These are phyloP conservation scores for Drosophila ambigua DNA, from an alignment of 1,140 invertebrate species.

Conservation along the genomic window DNA sequence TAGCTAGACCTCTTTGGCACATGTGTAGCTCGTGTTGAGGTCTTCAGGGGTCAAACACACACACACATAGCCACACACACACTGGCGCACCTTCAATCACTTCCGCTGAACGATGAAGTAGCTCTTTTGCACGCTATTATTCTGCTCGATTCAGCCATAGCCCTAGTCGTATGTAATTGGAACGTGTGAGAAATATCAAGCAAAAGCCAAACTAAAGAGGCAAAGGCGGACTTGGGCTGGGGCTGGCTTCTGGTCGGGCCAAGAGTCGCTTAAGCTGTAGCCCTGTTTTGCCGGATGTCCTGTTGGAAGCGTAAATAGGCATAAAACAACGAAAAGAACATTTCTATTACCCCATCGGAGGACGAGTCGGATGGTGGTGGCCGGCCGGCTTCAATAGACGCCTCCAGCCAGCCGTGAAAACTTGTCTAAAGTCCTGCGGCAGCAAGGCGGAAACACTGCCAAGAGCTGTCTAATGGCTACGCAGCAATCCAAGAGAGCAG, in stretches of 20 bases:
- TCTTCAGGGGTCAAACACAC: conserved; percentile 31
- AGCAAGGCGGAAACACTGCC: conserved; percentile 64
- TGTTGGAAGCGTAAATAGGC: conserved; percentile 81
- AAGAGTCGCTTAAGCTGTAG: conserved; percentile 60
- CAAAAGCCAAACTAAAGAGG: conserved; percentile 41
- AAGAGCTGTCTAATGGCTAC: conserved; percentile 80
- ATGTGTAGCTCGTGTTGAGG: conserved; percentile 21
- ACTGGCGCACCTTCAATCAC: conserved; percentile 81
- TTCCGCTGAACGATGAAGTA: conserved; percentile 83
- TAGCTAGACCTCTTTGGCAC: conserved; percentile 22
- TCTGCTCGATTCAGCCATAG: conserved; percentile 51
- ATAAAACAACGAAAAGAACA: conserved; percentile 82
- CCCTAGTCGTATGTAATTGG: conserved; percentile 71
- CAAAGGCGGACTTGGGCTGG: neutral
- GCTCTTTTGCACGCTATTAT: conserved; percentile 83
- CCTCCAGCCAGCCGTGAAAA: conserved; percentile 67
- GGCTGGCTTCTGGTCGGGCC: neutral
- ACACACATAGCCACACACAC: conserved; percentile 44
- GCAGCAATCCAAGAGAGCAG: conserved; percentile 52
- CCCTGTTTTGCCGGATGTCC: conserved; percentile 78
- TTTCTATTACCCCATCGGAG: conserved; percentile 71
- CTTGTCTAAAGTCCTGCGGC: conserved; percentile 70
- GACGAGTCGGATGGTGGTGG: conserved; percentile 16
- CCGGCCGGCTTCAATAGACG: conserved; percentile 13
- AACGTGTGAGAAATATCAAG: conserved; percentile 83